Evolutionary conservation across 2,113 vertebrate genomes (phyloP), one percentile per base, ranked within the genome.

Genomic region (Dromaius novaehollandiae): DNA sequence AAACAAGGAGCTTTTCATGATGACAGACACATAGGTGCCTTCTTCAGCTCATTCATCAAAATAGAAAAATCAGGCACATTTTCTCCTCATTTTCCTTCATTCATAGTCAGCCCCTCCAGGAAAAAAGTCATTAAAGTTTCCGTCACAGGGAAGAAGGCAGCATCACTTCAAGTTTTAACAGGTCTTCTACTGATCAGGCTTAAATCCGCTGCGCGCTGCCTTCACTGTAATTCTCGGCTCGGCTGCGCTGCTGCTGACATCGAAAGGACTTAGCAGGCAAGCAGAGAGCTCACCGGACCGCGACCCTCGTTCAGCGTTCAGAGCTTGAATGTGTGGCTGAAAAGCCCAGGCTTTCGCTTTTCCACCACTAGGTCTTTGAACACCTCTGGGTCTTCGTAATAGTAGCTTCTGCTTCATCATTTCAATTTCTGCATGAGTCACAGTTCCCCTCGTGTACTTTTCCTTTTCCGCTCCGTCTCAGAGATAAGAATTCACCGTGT

Each of bases 1-100:
- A 95, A 96, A 97, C 96, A 97, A 96, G 84, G 88, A 96, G 88
- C 81, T 93, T 94, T 96, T 90, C 78, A 96, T 51, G 76, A 77
- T 81, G 88, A 92, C 64, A 94, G 68, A 74, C 78, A 76, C 69
- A 82, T 82, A 95, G 86, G 92, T 94, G 89, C 89, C 80, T 95
- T 92, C 96, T 96, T 93, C 71, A 58, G 69, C 82, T 95, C 82
- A 51, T 68, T 86, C 89, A 66, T 0, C n/a, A 73, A 76, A 94
- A 88, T 2, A 73, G 65, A 93, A 88, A 92, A 85, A 89, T 53
- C 82, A 86, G 55, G 88, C 64, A 70, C 5, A 11, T 77, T 92
- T 95, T 77, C 71, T 64, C 48, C 51, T 93, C 46, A 25, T 84
- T 94, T 96, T 88, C 69, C 87, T 91, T 74, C 90, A 82, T 44